phyloP scores from a whole-genome alignment of 2,797 vertebrate species.

The Anableps anableps region DNA sequence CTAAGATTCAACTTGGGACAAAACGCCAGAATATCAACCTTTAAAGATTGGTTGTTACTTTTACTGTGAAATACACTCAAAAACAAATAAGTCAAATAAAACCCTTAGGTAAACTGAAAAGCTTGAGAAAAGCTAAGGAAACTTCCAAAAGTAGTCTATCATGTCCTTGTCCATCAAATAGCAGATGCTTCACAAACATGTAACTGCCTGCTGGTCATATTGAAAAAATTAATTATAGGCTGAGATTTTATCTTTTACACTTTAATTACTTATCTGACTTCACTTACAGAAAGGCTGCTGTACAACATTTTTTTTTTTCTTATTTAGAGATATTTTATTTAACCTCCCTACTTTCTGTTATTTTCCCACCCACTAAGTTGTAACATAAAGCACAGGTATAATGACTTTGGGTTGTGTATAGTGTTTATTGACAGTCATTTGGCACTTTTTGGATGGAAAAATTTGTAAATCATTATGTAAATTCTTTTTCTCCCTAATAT shows the following conservation, averaged over 20 bases:
- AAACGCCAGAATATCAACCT: slow-evolving; percentile 11
- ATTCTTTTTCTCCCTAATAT: background rate
- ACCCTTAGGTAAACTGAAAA: slow-evolving; percentile 40
- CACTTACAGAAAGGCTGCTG: background rate
- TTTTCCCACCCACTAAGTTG: background rate
- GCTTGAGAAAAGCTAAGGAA: slow-evolving; percentile 33
- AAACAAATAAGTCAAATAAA: slow-evolving; percentile 54
- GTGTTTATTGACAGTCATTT: background rate
- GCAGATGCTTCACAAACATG: slow-evolving; percentile 23
- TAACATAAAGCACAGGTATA: background rate
- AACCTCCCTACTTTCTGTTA: slow-evolving; percentile 3
- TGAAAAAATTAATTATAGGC: slow-evolving; percentile 20
- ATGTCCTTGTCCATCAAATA: slow-evolving; percentile 54
- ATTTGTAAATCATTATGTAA: background rate
- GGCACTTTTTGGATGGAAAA: background rate
- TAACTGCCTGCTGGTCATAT: slow-evolving; percentile 24
- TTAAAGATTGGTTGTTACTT: slow-evolving; percentile 49
- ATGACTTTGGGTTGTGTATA: too few species aligned
- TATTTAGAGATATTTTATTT: background rate
- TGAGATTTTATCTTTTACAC: slow-evolving; percentile 4
- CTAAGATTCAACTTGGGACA: slow-evolving; percentile 10
- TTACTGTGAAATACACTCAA: slow-evolving; percentile 36
- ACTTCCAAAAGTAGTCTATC: slow-evolving; percentile 25
- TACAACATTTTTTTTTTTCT: slow-evolving; percentile 19
- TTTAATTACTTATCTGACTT: slow-evolving; percentile 23